Conservation (phyloP, 2,888 invertebrate species). For the Drosophila seclusa region DNA sequence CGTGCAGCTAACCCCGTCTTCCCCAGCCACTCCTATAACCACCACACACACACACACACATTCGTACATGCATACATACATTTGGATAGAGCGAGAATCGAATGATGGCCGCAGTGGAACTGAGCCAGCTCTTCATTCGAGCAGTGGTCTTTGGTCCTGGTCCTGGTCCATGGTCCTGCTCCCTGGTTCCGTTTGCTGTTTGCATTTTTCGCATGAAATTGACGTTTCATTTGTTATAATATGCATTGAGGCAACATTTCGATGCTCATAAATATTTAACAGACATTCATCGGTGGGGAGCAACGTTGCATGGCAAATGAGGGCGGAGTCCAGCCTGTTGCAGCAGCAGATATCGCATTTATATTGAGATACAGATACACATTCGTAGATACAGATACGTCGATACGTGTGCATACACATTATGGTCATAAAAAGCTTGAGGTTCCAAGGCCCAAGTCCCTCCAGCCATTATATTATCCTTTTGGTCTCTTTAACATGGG, state of each 20-base stretch:
- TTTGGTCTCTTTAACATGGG: constrained; percentile 13
- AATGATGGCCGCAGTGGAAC: constrained; percentile 25
- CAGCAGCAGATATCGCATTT: constrained; percentile 41
- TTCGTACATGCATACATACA: background rate
- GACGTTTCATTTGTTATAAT: constrained; percentile 81
- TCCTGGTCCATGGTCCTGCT: constrained; percentile 2
- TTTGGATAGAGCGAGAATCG: constrained; percentile 5
- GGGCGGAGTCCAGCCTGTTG: constrained; percentile 28
- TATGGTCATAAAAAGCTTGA: constrained; percentile 54
- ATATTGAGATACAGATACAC: constrained; percentile 38
- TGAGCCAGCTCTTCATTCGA: constrained; percentile 30
- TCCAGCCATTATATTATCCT: background rate
- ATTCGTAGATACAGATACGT: constrained; percentile 1
- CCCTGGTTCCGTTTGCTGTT: constrained; percentile 42
- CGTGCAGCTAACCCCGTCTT: constrained; percentile 26
- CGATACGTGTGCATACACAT: constrained; percentile 46
- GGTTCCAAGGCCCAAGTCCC: constrained; percentile 13
- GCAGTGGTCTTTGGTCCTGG: constrained; percentile 10
- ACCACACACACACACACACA: background rate
- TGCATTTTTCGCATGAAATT: constrained; percentile 71
- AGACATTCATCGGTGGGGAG: constrained; percentile 72
- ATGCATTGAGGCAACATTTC: constrained; percentile 78
- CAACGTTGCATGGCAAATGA: constrained; percentile 44
- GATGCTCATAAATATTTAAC: constrained; percentile 79
- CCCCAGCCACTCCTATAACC: background rate